phyloP scores from a whole-genome alignment of 2,888 invertebrate species.

The Pseudanteris insignis region DNA sequence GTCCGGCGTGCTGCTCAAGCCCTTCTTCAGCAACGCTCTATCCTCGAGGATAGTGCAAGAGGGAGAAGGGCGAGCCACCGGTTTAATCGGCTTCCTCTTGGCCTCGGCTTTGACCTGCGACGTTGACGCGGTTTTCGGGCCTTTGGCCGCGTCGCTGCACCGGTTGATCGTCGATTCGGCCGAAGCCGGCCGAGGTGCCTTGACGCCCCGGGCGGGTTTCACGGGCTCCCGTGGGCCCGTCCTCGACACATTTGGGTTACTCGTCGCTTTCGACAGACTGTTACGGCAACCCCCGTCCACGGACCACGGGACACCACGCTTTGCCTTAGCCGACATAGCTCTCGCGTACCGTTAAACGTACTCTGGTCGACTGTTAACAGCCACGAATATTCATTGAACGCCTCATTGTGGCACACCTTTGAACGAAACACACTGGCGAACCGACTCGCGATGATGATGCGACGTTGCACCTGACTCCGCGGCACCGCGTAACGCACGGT shows the following conservation, averaged over 20 bases:
- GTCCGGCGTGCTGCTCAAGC: conserved; percentile 50
- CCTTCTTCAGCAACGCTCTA: conserved; percentile 59
- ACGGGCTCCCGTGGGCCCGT: conserved; percentile 32
- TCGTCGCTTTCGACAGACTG: conserved; percentile 59
- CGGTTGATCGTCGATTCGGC: conserved; percentile 8
- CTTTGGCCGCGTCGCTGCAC: conserved; percentile 3
- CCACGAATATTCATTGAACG: conserved; percentile 29
- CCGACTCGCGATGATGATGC: too few species aligned
- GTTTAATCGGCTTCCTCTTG: conserved; percentile 42
- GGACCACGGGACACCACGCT: conserved; percentile 17
- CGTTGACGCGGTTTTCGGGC: neutral
- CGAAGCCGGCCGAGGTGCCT: conserved; percentile 9
- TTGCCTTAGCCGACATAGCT: conserved; percentile 40
- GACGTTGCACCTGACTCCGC: too few species aligned
- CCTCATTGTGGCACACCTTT: conserved; percentile 23
- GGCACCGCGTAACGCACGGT: too few species aligned
- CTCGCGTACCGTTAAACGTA: conserved; percentile 25
- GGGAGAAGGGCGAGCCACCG: conserved; percentile 17
- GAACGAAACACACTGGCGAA: too few species aligned
- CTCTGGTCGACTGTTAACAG: conserved; percentile 13
- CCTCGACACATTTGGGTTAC: conserved; percentile 59
- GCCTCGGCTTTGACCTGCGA: conserved; percentile 42
- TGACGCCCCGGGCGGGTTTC: conserved; percentile 7
- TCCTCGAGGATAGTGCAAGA: conserved; percentile 63
- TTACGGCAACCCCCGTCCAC: conserved; percentile 36